Conservation (phyloP, 2,888 invertebrate species). For the Drosophila emarginata region DNA sequence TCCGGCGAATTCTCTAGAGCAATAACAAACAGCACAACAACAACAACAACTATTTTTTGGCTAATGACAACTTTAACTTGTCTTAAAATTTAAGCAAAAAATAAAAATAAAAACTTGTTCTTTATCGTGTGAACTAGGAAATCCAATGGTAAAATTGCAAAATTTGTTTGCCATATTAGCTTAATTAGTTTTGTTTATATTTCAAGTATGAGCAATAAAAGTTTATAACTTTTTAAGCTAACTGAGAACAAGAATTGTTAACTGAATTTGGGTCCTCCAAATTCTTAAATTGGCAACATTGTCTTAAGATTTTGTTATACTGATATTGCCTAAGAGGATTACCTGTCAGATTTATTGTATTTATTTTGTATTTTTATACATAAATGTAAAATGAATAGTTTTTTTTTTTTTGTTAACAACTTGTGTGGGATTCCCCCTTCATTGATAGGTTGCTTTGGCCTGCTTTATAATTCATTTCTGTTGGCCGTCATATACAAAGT, state of each 20-base stretch:
- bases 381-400: no score
- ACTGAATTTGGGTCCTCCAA: no score
- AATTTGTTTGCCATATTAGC: conserved; percentile 9
- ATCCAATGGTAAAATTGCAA: conserved; percentile 20
- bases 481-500: no score
- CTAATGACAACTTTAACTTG: conserved; percentile 61
- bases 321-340: no score
- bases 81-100: conserved; percentile 48
- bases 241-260: background rate
- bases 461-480: background rate
- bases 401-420: no score
- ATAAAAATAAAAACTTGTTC: conserved; percentile 23
- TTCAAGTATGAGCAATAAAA: background rate
- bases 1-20: conserved; percentile 57
- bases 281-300: no score
- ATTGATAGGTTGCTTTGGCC: background rate
- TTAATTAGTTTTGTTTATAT: conserved; percentile 14
- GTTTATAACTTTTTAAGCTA: background rate
- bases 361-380: no score
- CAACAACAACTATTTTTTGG: conserved; percentile 43
- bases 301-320: no score
- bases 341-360: no score
- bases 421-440: no score
- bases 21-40: conserved; percentile 17
- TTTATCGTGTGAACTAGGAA: conserved; percentile 41